These are phyloP conservation scores for Desoria tigrina DNA, from an alignment of 2,888 invertebrate species.

Conservation along the genomic window DNA sequence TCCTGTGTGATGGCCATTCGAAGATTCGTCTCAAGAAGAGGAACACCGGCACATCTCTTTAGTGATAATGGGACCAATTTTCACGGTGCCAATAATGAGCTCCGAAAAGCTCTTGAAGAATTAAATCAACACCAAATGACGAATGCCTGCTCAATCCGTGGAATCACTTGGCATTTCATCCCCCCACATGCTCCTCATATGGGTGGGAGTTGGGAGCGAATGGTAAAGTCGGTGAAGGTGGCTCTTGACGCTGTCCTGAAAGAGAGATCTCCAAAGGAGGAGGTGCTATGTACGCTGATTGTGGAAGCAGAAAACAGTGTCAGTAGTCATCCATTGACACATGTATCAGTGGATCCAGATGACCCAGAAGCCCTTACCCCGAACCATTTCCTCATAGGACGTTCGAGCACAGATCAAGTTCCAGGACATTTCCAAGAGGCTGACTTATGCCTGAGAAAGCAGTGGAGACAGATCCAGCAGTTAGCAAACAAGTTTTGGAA, in stretches of 20 bases:
- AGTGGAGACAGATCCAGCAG: slow-evolving; percentile 54
- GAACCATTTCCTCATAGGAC: not conserved
- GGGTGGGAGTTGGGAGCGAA: slow-evolving; percentile 7
- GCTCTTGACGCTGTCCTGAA: not conserved
- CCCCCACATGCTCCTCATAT: slow-evolving; percentile 13
- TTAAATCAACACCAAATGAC: not conserved
- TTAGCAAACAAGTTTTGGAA: slow-evolving; percentile 51
- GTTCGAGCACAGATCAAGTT: not conserved
- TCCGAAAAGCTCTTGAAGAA: not conserved
- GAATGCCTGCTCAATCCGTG: not conserved
- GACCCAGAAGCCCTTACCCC: slow-evolving; percentile 9
- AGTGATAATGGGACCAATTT: slow-evolving; percentile 17
- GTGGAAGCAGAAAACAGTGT: not conserved
- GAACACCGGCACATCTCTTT: not conserved
- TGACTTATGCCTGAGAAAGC: slow-evolving; percentile 37
- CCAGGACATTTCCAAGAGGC: slow-evolving; percentile 33
- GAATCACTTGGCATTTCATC: slow-evolving; percentile 11
- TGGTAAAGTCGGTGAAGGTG: not conserved
- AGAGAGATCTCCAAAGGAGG: not conserved
- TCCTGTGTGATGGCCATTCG: not conserved
- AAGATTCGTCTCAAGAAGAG: not conserved
- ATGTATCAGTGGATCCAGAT: slow-evolving; percentile 3
- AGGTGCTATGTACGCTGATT: slow-evolving; percentile 3
- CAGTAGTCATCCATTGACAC: slow-evolving; percentile 2
- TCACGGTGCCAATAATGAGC: slow-evolving; percentile 2